These are phyloP conservation scores for Cataglyphis albicans DNA, from an alignment of 2,888 invertebrate genomes.

Conservation along the genomic window DNA sequence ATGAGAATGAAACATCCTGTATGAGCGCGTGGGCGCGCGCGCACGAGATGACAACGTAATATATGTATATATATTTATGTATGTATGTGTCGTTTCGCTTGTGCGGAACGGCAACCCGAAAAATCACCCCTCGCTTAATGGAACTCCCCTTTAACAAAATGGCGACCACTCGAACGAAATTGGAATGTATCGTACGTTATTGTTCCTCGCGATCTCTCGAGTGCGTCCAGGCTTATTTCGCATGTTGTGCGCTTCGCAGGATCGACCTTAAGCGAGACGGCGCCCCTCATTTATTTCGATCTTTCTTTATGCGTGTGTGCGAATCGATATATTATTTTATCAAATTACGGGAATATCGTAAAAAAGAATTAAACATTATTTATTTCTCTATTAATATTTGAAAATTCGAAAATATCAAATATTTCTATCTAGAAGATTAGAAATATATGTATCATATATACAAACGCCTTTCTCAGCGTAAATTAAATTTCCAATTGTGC, in stretches of 20 bases:
- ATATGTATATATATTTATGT: slow-evolving; percentile 28
- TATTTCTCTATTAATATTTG: not conserved
- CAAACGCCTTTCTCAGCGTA: not conserved
- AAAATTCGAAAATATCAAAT: not conserved
- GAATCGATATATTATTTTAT: not conserved
- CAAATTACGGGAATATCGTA: no score
- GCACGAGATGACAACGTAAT: slow-evolving; percentile 18
- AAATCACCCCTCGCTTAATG: slow-evolving; percentile 44
- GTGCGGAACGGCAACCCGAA: slow-evolving; percentile 4
- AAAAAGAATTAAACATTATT: not conserved
- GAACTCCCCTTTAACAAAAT: slow-evolving; percentile 50
- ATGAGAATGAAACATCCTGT: slow-evolving; percentile 22
- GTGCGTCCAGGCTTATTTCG: slow-evolving; percentile 5
- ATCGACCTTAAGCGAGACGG: not conserved
- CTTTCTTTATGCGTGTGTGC: not conserved
- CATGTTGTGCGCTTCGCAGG: not conserved
- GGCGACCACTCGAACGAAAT: slow-evolving; percentile 46
- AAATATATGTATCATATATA: not conserved
- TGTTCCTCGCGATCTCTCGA: slow-evolving; percentile 10
- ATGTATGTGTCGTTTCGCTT: slow-evolving; percentile 42
- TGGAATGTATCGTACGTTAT: slow-evolving; percentile 34
- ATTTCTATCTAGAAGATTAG: not conserved
- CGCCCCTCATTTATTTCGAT: no score
- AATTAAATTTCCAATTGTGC: not conserved
- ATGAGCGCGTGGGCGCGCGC: not conserved